Evolutionary conservation across 1,140 invertebrate species (phyloP), one percentile per base, ranked within the genome.

Genomic region (Phocides pigmalion): DNA sequence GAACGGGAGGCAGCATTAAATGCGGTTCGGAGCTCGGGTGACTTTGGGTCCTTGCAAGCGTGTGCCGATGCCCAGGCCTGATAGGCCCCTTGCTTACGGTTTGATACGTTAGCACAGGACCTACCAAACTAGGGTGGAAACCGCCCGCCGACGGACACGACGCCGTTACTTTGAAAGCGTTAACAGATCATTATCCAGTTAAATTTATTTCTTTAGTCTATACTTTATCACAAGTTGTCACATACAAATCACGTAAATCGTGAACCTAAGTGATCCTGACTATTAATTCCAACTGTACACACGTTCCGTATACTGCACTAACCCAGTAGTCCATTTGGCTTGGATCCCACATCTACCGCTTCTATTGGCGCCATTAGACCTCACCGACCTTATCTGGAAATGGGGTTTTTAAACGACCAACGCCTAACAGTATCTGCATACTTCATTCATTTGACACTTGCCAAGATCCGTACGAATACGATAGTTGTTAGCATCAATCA

Each of bases 381-480:
- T 16, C 14, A 11, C 14, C 22, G 16, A 20, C 16, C 25, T 35
- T 53, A 20, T 17, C 2, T 35, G 35, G 11, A 53, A 39, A 39
- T 12, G 17, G 4, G 11, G 32, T 14, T 3, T 11, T 51, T 11
- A n/a, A 17, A 3, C 16, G 16, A 19, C 5, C 15, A 32, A 9
- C 16, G 3, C 17, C 35, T 54, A 54, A 54, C 35, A 22, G 51
- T 54, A 54, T 22, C 35, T 22, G 51, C 51, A 14, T 41, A 19
- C 35, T 54, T 54, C 15, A 25, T 56, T 56, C 51, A 42, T 47
- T 47, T 47, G 44, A 47, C 44, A 47, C 19, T 47, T 14, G 12
- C 19, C 20, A 20, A 19, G 9, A 19, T 44, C 32, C 32, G 42
- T 19, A 11, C 9, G 44, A n/a, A 47, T 19, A 47, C 6, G 5